Evolutionary conservation across 2,888 invertebrate species (phyloP).

Genomic region (Dugesia japonica): DNA sequence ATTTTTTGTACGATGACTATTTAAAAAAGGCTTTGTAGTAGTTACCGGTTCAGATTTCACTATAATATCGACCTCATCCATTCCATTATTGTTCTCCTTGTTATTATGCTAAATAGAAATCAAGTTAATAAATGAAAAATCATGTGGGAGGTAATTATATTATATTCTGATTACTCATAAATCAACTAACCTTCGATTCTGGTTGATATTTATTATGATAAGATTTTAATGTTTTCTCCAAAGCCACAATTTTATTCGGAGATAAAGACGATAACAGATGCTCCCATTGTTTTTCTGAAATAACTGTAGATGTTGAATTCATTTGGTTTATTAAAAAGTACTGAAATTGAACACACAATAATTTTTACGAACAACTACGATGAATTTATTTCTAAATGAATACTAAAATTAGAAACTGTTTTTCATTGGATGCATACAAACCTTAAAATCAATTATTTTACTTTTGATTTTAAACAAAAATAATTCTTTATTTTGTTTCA

Average conservation of each 20-base stretch:
- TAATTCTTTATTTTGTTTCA: no score
- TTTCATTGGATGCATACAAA: neutral
- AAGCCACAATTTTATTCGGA: neutral
- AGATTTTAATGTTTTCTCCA: neutral
- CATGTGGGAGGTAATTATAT: no score
- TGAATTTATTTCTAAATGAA: no score
- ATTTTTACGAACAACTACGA: no score
- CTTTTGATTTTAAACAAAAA: no score
- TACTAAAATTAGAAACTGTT: neutral
- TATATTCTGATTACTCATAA: neutral
- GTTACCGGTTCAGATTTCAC: neutral
- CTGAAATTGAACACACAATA: no score
- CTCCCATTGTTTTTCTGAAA: constrained; percentile 9
- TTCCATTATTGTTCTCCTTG: neutral
- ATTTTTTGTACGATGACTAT: neutral
- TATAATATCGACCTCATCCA: neutral
- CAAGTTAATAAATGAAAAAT: no score
- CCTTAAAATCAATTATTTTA: no score
- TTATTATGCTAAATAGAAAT: neutral
- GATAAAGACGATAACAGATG: neutral
- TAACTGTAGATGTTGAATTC: neutral
- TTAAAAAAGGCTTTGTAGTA: neutral
- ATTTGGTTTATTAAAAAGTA: neutral
- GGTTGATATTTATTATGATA: neutral
- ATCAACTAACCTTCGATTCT: neutral